phyloP scores from a whole-genome alignment of 2,888 invertebrate genomes.

The Drosophila testacea region DNA sequence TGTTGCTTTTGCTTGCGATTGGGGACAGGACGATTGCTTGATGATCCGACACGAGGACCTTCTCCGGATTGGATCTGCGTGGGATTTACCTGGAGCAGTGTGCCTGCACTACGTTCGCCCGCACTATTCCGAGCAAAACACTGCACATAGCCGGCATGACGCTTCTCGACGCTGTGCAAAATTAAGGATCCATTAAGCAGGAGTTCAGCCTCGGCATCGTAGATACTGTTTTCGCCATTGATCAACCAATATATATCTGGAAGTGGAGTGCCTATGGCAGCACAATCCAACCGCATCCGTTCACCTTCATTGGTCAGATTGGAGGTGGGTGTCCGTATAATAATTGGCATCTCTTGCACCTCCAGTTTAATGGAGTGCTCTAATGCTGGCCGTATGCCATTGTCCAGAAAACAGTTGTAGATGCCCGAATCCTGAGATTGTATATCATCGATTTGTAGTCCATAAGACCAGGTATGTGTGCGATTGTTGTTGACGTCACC shows the following conservation, averaged over 20 bases:
- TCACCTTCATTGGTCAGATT: slow-evolving; percentile 86
- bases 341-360: slow-evolving; percentile 86
- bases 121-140: slow-evolving; percentile 93
- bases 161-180: slow-evolving; percentile 88
- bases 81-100: slow-evolving; percentile 91
- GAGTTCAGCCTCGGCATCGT: slow-evolving; percentile 85
- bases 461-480: slow-evolving; percentile 86
- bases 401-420: slow-evolving; percentile 91
- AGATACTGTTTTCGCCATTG: slow-evolving; percentile 90
- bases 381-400: slow-evolving; percentile 86
- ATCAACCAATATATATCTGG: slow-evolving; percentile 93
- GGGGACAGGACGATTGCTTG: slow-evolving; percentile 30
- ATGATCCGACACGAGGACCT: neutral
- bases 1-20: slow-evolving; percentile 85
- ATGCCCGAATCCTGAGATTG: slow-evolving; percentile 88
- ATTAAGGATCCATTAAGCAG: slow-evolving; percentile 87
- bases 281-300: slow-evolving; percentile 86
- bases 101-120: slow-evolving; percentile 87
- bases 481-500: slow-evolving; percentile 82
- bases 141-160: slow-evolving; percentile 95
- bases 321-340: slow-evolving; percentile 80
- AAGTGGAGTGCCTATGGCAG: slow-evolving; percentile 89
- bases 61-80: slow-evolving; percentile 87
- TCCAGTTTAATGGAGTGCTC: slow-evolving; percentile 86
- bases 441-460: slow-evolving; percentile 87